Percentiles rank a stretch among this genome's conserved stretches.
Conservation (phyloP, 2,888 invertebrate species). For the Hydropsyche betteni region DNA sequence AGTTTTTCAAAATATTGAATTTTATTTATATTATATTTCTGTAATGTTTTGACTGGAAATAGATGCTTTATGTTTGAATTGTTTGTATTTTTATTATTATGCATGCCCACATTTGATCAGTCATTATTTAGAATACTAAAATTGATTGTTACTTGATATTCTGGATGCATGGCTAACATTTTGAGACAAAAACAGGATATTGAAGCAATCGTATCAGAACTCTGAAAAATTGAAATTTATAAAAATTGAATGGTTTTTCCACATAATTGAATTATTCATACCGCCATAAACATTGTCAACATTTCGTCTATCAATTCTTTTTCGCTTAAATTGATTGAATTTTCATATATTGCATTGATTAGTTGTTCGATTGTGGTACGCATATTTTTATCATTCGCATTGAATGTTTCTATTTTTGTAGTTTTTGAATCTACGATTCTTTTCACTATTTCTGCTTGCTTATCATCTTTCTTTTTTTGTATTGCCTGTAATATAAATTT, state of each 20-base stretch:
- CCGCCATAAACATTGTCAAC: conserved; percentile 44
- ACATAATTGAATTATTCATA: conserved; percentile 3
- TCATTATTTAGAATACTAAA: neutral
- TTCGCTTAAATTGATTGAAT: conserved; percentile 32
- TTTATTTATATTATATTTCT: conserved; percentile 14
- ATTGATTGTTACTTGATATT: conserved; percentile 35
- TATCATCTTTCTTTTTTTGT: conserved; percentile 34
- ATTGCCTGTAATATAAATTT: conserved; percentile 6
- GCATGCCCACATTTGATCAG: no score
- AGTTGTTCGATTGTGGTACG: conserved; percentile 36
- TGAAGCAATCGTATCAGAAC: conserved; percentile 41
- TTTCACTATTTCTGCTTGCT: conserved; percentile 34
- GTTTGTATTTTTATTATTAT: conserved; percentile 9
- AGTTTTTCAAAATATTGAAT: conserved; percentile 6
- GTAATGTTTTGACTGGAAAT: conserved; percentile 13
- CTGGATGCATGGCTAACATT: conserved; percentile 43
- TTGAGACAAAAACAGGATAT: conserved; percentile 38
- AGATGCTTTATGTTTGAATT: neutral
- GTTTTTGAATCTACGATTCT: conserved; percentile 18
- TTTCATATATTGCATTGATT: conserved; percentile 11
- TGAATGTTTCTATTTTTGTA: neutral
- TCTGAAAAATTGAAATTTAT: conserved; percentile 28
- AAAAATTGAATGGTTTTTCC: neutral
- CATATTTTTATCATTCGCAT: neutral
- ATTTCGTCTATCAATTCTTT: conserved; percentile 42